Percentiles rank a stretch among this genome's conserved stretches.
phyloP scores from a whole-genome alignment of 2,797 vertebrate genomes.

The Aplochiton taeniatus region DNA sequence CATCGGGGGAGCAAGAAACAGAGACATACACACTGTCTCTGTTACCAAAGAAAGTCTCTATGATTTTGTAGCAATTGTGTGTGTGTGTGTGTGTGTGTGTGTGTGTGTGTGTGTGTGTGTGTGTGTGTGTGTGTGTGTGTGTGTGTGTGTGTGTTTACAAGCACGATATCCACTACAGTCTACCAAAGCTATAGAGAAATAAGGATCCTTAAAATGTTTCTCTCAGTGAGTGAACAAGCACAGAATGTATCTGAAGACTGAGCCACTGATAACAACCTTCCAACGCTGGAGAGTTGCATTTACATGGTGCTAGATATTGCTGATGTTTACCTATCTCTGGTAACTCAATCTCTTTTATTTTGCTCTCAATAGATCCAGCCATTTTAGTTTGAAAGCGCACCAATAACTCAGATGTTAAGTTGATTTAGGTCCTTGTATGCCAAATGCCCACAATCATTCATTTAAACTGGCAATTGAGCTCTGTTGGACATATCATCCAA shows the following conservation, averaged over 20 bases:
- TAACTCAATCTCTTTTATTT: conserved; percentile 48
- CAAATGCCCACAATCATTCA: too few relatives aligned
- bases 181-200: conserved; percentile 17
- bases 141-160: conserved; percentile 2
- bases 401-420: too few relatives aligned
- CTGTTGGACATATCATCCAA: too few relatives aligned
- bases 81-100: conserved; percentile 5
- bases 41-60: not conserved
- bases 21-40: not conserved
- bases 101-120: conserved; percentile 22
- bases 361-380: conserved; percentile 19
- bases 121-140: conserved; percentile 23
- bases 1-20: conserved; percentile 8
- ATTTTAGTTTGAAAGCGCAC: conserved; percentile 26
- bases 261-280: conserved; percentile 26
- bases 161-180: conserved; percentile 17
- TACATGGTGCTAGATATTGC: conserved; percentile 33
- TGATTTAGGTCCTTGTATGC: too few relatives aligned
- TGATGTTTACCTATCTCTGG: conserved; percentile 37
- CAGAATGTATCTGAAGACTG: conserved; percentile 7
- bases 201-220: conserved; percentile 28
- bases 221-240: conserved; percentile 43
- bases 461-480: too few relatives aligned
- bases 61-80: not conserved
- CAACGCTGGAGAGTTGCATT: not conserved